These are phyloP conservation scores for Ctenopoma multispine DNA, from an alignment of 2,797 vertebrate species.

Conservation along the genomic window DNA sequence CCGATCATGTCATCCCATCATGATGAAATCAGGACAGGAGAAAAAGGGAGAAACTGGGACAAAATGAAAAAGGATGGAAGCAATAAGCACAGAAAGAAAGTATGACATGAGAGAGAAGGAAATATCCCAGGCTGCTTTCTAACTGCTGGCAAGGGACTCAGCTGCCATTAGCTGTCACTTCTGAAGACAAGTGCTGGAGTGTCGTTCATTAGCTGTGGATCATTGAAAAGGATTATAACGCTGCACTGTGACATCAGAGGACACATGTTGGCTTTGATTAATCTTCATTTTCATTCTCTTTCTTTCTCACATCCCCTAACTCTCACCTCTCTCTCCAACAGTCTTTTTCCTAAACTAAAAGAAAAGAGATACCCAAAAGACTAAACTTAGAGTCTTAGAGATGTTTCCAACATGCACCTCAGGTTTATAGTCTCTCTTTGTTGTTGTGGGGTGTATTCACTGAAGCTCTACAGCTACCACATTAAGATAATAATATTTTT, in stretches of 20 bases:
- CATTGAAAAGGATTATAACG: slow-evolving; percentile 48
- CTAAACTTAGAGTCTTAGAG: too few species aligned
- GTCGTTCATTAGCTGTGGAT: slow-evolving; percentile 56
- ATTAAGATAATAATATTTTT: too few species aligned
- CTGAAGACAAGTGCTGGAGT: slow-evolving; percentile 35
- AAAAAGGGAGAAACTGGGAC: slow-evolving; percentile 13
- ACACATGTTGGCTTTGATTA: slow-evolving; percentile 59
- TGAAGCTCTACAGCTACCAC: too few species aligned
- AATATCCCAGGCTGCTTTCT: slow-evolving; percentile 29
- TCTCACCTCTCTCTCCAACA: slow-evolving; percentile 1
- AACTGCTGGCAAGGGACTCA: slow-evolving; percentile 41
- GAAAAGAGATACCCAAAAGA: slow-evolving; percentile 19
- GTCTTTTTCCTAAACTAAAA: slow-evolving; percentile 20
- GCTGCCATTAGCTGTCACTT: slow-evolving; percentile 50
- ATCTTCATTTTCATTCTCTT: slow-evolving; percentile 43
- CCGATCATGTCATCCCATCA: neutral
- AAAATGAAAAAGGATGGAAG: slow-evolving; percentile 36
- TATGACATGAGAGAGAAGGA: slow-evolving; percentile 20
- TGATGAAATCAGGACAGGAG: slow-evolving; percentile 9
- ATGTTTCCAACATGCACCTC: too few species aligned
- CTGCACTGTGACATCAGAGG: slow-evolving; percentile 45
- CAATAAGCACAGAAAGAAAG: slow-evolving; percentile 15
- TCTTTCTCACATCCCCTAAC: slow-evolving; percentile 6
- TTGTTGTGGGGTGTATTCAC: too few species aligned
- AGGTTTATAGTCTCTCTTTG: too few species aligned